Base-by-base conservation (phyloP, 2,888 invertebrate species). In the Mylabris sibirica region DNA sequence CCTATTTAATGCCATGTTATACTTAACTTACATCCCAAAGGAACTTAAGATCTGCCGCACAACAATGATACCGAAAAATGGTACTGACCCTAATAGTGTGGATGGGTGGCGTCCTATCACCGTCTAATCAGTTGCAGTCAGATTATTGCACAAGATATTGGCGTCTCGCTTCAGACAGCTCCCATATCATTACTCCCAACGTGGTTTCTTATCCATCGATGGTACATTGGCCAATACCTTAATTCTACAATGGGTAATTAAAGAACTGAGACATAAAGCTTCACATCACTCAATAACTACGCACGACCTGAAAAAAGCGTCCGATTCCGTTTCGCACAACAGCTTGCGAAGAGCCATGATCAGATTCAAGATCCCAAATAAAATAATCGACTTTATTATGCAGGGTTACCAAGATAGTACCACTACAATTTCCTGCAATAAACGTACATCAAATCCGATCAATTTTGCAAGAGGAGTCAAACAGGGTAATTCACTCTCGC, bases 81-180 rank as follows among this genome's bases (percentile, higher is more conserved):
- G 30, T 6, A 8, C 65, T 73, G 4, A 60, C 73, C 63, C 63
- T 0, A 22, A 12, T 2, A 22, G 59, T 3, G 24, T 67, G 0
- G 60, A 65, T 9, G 71, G 67, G 3, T 76, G 75, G 72, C 41
- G 74, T 9, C 71, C 76, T 0, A 75, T 74, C 14, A 76, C 75
- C 0, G 67, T 76, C 0, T 60, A 71, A 26, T 73, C 74, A 20
- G 44, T 67, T 4, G 12, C 71, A 1, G 30, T 72, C 1, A 57
- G 72, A 17, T 14, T 75, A 2, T 30, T 71, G 12, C 63, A 74
- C n/a, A 64, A 64, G 11, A 66, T 72, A 9, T 17, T 74, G 0
- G 70, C 69, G 17, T 38, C 24, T n/a, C 63, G 75, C 8, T 61
- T 75, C 2, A 24, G 60, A 11, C 8, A 8, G 38, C 26, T 75